Evolutionary conservation across 2,888 invertebrate species (phyloP).

Genomic region (Ischnus inquisitorius): DNA sequence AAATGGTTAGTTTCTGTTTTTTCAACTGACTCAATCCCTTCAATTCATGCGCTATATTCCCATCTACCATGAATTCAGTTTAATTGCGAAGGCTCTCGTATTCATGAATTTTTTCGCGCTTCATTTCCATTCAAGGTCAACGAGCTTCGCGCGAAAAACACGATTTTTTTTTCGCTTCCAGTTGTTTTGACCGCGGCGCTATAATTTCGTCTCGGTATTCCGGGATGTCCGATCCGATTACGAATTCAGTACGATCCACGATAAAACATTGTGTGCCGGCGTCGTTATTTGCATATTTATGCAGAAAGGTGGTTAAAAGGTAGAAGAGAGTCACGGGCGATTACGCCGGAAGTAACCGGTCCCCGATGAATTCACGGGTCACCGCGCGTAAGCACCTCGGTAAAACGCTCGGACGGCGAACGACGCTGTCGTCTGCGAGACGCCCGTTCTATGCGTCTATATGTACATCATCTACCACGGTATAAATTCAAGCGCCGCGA

Average conservation of each 20-base stretch:
- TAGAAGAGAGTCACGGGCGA: neutral
- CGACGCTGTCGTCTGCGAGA: slow-evolving; percentile 5
- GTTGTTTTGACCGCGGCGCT: neutral
- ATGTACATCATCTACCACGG: neutral
- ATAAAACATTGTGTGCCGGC: slow-evolving; percentile 1
- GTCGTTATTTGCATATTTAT: slow-evolving; percentile 16
- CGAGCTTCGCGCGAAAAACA: neutral
- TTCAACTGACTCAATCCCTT: too few species aligned
- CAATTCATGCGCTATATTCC: too few species aligned
- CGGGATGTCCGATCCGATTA: neutral
- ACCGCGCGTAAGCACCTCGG: slow-evolving; percentile 20
- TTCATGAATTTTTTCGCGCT: too few species aligned
- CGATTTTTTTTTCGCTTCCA: neutral
- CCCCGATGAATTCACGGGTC: slow-evolving; percentile 46
- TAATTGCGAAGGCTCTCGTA: too few species aligned
- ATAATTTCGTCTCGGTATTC: neutral
- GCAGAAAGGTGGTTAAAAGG: slow-evolving; percentile 28
- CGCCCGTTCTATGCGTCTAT: neutral
- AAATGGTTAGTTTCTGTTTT: too few species aligned
- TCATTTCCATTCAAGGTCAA: too few species aligned
- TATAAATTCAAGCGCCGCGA: neutral
- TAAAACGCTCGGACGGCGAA: slow-evolving; percentile 12
- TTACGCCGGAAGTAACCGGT: slow-evolving; percentile 32
- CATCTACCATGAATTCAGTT: too few species aligned
- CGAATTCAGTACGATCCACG: neutral